phyloP scores from a whole-genome alignment of 2,888 invertebrate species.

The Flexamia atlantica region DNA sequence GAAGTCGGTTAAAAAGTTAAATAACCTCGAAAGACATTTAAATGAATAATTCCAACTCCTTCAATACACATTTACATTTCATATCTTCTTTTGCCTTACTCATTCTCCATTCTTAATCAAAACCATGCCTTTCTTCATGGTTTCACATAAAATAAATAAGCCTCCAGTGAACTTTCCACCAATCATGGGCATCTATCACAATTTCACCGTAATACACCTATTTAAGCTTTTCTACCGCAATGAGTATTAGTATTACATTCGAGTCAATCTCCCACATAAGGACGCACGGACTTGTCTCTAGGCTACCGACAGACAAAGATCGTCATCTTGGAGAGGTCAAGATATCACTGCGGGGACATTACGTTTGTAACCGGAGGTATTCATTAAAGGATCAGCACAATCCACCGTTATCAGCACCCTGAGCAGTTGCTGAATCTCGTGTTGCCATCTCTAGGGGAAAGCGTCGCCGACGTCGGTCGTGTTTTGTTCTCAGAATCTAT shows the following conservation, averaged over 20 bases:
- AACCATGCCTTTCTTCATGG: no score
- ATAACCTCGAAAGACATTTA: no score
- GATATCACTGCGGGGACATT: neutral
- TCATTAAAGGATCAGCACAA: neutral
- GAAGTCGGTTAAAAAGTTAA: no score
- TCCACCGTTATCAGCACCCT: neutral
- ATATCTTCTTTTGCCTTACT: no score
- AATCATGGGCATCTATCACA: neutral
- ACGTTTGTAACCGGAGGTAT: neutral
- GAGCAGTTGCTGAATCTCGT: neutral
- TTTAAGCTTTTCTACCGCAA: neutral
- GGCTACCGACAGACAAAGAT: neutral
- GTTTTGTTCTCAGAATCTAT: neutral
- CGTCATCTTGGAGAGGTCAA: neutral
- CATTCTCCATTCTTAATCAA: no score
- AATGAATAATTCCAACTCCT: no score
- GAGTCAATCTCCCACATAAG: neutral
- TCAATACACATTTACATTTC: no score
- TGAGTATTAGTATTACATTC: neutral
- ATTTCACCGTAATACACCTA: neutral
- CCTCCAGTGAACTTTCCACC: neutral
- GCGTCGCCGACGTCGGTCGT: neutral
- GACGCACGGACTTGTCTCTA: neutral
- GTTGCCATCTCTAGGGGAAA: neutral
- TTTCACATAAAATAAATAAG: neutral